Evolutionary conservation across 1,140 invertebrate genomes (phyloP).

Genomic region (Drosophila trapezifrons): DNA sequence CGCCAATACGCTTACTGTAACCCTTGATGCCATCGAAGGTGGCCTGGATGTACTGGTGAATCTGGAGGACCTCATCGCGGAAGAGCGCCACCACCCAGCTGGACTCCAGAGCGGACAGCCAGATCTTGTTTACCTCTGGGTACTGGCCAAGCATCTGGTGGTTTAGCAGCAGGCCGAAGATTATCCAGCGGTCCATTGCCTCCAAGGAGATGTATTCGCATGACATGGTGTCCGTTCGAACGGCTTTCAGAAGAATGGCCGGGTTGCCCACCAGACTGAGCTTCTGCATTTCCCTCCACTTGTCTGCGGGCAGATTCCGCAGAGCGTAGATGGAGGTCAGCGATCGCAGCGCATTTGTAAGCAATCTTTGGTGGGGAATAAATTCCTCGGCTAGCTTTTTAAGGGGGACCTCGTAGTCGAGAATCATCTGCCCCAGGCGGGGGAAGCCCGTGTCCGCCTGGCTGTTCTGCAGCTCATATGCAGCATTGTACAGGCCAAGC

Average conservation of each 20-base stretch:
- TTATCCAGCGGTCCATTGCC: conserved; percentile 97
- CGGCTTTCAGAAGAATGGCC: conserved; percentile 95
- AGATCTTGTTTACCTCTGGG: conserved; percentile 93
- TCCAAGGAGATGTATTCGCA: conserved; percentile 99
- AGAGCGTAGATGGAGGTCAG: conserved; percentile 94
- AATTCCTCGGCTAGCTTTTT: conserved; percentile 99
- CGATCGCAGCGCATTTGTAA: conserved; percentile 94
- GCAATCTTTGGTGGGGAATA: conserved; percentile 95
- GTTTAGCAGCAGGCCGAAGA: conserved; percentile 96
- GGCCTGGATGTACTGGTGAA: conserved; percentile 95
- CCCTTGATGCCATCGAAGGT: conserved; percentile 99
- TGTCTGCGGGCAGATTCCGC: conserved; percentile 96
- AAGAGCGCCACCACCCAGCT: conserved; percentile 98
- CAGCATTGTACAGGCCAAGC: conserved; percentile 97
- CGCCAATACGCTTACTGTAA: conserved; percentile 94
- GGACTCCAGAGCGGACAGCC: conserved; percentile 95
- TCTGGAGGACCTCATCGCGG: conserved; percentile 98
- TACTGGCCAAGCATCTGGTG: conserved; percentile 91
- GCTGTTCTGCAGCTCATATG: conserved; percentile 97
- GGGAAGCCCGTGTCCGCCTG: conserved; percentile 97
- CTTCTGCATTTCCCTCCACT: conserved; percentile 96
- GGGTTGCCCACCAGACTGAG: conserved; percentile 97
- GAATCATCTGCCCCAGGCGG: conserved; percentile 97
- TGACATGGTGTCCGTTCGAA: conserved; percentile 97
- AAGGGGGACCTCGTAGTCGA: conserved; percentile 98